Evolutionary conservation across 2,888 invertebrate genomes (phyloP).

Genomic region (Mycalesis mineus): DNA sequence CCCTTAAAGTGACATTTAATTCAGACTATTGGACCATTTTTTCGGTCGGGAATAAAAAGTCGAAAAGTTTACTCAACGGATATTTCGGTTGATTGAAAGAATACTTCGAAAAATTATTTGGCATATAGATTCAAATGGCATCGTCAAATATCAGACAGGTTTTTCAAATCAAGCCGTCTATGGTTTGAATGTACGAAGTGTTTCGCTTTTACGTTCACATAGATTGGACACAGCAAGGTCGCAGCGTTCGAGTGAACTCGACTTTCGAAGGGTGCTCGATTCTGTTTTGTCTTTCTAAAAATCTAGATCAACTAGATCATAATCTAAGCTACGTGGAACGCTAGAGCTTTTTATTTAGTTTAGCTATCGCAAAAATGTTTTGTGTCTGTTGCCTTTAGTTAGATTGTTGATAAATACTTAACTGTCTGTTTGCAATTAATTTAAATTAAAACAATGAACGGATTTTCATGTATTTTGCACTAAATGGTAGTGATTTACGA

Average conservation of each 20-base stretch:
- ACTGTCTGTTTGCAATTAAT: no score
- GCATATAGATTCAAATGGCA: neutral
- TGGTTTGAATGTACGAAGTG: neutral
- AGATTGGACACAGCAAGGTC: constrained; percentile 18
- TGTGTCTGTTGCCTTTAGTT: no score
- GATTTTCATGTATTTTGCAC: no score
- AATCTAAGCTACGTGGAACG: neutral
- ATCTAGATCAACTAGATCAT: constrained; percentile 16
- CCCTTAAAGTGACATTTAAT: no score
- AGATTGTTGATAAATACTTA: no score
- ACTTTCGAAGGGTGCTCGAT: constrained; percentile 23
- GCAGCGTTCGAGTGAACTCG: constrained; percentile 20
- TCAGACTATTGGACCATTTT: no score
- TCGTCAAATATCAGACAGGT: neutral
- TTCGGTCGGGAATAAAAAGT: no score
- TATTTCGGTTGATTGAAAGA: no score
- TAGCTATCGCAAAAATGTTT: neutral
- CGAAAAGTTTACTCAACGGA: no score
- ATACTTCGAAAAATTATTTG: neutral
- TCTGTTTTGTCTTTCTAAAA: constrained; percentile 23
- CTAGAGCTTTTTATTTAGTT: neutral
- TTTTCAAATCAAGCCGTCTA: neutral
- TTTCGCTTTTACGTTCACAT: neutral
- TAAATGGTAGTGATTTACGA: no score
- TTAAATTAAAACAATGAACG: no score